Evolutionary conservation across 2,797 vertebrate genomes (phyloP).

Genomic region (Miichthys miiuy): DNA sequence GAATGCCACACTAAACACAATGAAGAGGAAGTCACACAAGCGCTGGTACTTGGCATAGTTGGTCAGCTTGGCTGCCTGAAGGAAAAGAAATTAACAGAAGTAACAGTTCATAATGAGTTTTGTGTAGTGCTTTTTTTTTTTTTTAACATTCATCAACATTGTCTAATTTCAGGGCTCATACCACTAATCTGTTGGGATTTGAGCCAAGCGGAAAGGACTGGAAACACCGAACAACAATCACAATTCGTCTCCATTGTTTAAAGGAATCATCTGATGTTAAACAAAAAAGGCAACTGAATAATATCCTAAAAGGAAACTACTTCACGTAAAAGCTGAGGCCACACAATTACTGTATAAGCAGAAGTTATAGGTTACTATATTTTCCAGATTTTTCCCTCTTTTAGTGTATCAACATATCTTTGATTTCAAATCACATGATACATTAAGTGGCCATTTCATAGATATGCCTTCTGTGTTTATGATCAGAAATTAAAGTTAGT

Average conservation of each 20-base stretch:
- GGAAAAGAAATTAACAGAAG: slow-evolving; percentile 44
- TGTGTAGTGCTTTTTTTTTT: background rate
- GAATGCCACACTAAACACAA: slow-evolving; percentile 91
- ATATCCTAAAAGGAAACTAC: slow-evolving; percentile 11
- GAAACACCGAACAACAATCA: slow-evolving; percentile 19
- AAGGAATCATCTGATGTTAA: background rate
- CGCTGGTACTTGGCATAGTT: slow-evolving; percentile 97
- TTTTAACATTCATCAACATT: background rate
- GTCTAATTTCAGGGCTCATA: background rate
- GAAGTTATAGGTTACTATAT: background rate
- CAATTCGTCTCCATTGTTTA: slow-evolving; percentile 22
- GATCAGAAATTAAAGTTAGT: background rate
- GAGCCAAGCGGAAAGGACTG: slow-evolving; percentile 20
- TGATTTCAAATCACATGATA: background rate
- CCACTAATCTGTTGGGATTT: slow-evolving; percentile 12
- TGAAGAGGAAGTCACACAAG: slow-evolving; percentile 93
- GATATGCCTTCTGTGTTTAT: background rate
- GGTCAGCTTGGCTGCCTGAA: slow-evolving; percentile 94
- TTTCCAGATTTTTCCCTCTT: background rate
- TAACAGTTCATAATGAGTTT: background rate
- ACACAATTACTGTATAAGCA: background rate
- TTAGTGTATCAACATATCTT: background rate
- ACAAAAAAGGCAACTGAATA: slow-evolving; percentile 10
- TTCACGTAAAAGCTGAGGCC: background rate
- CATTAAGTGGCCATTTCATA: background rate